Conservation (phyloP, 2,888 invertebrate species). For the Operophtera brumata region DNA sequence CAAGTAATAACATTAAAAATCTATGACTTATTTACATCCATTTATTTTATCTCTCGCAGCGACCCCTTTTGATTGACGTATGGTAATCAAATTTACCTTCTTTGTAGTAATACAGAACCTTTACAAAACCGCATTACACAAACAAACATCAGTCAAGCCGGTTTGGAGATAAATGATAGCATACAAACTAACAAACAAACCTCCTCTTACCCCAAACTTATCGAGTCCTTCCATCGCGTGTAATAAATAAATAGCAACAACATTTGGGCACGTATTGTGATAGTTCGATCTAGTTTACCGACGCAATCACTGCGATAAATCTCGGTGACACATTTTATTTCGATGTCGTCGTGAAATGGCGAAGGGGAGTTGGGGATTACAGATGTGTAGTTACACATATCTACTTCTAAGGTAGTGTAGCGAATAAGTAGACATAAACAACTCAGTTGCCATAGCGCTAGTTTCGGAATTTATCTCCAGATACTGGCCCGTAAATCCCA, state of each 20-base stretch:
- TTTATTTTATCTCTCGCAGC: too few relatives aligned
- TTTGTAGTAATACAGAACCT: too few relatives aligned
- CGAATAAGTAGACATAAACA: background rate
- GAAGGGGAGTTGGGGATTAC: conserved; percentile 6
- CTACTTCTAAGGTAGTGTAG: too few relatives aligned
- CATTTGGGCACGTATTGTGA: conserved; percentile 1
- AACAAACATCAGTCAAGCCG: too few relatives aligned
- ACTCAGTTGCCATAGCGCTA: background rate
- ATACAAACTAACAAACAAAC: background rate
- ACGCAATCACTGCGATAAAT: conserved; percentile 20
- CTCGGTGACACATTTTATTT: conserved; percentile 22
- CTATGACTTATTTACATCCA: too few relatives aligned
- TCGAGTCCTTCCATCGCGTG: background rate
- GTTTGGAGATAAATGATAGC: too few relatives aligned
- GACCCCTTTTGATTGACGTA: too few relatives aligned
- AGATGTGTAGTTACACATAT: background rate
- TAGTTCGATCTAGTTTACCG: conserved; percentile 9
- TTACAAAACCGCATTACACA: too few relatives aligned
- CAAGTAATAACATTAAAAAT: too few relatives aligned
- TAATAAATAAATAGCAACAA: background rate
- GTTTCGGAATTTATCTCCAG: too few relatives aligned
- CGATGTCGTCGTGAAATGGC: conserved; percentile 10
- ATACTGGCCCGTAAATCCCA: too few relatives aligned
- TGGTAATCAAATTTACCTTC: too few relatives aligned
- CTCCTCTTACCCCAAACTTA: background rate